Evolutionary conservation across 2,113 vertebrate genomes (phyloP).

Genomic region (Gasterosteus nipponicus): DNA sequence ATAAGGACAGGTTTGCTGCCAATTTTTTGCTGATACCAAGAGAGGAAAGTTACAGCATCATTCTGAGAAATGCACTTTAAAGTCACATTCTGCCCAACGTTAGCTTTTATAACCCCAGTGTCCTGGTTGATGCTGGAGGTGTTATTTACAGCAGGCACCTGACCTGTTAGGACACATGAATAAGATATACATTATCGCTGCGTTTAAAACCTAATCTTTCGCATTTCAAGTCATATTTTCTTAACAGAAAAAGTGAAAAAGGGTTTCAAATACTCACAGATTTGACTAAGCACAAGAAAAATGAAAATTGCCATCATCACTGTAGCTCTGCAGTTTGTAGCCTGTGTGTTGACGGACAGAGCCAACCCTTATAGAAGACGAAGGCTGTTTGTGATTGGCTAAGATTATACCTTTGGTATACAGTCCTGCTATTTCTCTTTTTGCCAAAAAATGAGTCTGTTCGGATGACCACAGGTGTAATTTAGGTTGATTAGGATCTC

Average conservation of each 20-base stretch:
- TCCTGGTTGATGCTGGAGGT: slow-evolving; percentile 34
- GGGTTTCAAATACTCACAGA: slow-evolving; percentile 46
- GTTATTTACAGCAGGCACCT: background rate
- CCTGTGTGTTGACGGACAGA: background rate
- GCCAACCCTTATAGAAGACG: slow-evolving; percentile 34
- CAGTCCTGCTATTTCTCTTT: slow-evolving; percentile 11
- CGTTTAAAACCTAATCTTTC: background rate
- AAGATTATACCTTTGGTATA: slow-evolving; percentile 18
- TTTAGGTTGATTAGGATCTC: background rate
- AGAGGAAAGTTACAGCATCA: slow-evolving; percentile 18
- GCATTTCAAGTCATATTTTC: background rate
- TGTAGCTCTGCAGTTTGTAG: slow-evolving; percentile 24
- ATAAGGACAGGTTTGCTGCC: slow-evolving; percentile 46
- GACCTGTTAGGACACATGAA: slow-evolving; percentile 21
- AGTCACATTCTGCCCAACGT: slow-evolving; percentile 35
- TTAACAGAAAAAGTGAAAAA: background rate
- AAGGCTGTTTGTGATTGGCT: slow-evolving; percentile 57
- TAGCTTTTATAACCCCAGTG: slow-evolving; percentile 21
- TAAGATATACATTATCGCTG: background rate
- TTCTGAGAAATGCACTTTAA: slow-evolving; percentile 36
- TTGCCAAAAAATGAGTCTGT: background rate
- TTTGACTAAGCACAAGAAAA: slow-evolving; percentile 25
- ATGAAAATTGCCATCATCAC: slow-evolving; percentile 28
- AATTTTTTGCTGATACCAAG: slow-evolving; percentile 62
- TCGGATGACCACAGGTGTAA: slow-evolving; percentile 7